A percentile compares a stretch with the other conserved stretches of the same genome.
phyloP scores from a whole-genome alignment of 2,113 vertebrate genomes.

The Notarius lentiginosus region DNA sequence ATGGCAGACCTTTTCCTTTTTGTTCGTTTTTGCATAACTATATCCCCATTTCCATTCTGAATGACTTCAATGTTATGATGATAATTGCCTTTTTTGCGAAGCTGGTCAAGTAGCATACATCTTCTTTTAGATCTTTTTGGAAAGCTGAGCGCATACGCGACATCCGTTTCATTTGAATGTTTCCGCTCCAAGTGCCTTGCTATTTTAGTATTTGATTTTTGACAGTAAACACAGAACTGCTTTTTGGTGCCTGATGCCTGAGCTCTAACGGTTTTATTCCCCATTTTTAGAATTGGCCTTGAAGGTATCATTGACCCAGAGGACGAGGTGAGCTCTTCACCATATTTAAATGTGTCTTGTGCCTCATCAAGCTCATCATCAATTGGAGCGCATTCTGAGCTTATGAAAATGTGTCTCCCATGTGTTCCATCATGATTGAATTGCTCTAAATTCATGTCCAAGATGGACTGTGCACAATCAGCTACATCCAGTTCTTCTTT shows the following conservation, averaged over 20 bases:
- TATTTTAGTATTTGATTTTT: constrained; percentile 17
- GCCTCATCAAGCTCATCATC: constrained; percentile 3
- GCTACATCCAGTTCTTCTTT: background rate
- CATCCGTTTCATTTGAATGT: constrained; percentile 22
- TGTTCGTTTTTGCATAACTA: constrained; percentile 1
- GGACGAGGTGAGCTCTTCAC: background rate
- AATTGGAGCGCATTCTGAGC: background rate
- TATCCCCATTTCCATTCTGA: constrained; percentile 10
- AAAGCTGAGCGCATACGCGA: constrained; percentile 29
- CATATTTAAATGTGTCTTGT: background rate
- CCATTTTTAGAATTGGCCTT: background rate
- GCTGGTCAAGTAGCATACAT: constrained; percentile 9
- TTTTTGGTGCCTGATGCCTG: background rate
- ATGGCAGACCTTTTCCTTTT: background rate
- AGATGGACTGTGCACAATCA: background rate
- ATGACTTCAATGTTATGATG: constrained; percentile 17
- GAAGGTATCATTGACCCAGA: background rate
- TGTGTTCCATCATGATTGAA: background rate
- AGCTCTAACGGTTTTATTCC: background rate
- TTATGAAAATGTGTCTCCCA: background rate
- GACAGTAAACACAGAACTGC: constrained; percentile 34
- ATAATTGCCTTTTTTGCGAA: constrained; percentile 33
- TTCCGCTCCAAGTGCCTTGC: constrained; percentile 28
- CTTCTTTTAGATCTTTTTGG: constrained; percentile 26
- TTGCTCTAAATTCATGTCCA: background rate